A percentile compares a stretch with the other conserved stretches of the same genome.
Conservation (phyloP, 35 echinoderm and acorn worm genomes). For the Diadema setosum region DNA sequence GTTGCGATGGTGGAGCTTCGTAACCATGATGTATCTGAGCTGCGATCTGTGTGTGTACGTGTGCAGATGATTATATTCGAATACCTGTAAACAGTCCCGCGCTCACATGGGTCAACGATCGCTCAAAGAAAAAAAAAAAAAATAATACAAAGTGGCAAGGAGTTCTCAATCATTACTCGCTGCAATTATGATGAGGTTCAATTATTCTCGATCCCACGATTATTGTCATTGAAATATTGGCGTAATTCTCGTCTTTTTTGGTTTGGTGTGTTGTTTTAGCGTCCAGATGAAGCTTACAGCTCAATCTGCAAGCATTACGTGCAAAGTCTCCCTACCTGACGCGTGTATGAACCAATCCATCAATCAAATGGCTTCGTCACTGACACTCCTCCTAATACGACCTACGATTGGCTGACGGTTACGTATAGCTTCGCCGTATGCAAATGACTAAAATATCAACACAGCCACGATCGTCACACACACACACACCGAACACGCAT, state of each 20-base stretch:
- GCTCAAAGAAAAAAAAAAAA: too few relatives aligned
- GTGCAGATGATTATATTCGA: background rate
- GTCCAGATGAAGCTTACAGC: too few relatives aligned
- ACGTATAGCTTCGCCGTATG: constrained; percentile 29
- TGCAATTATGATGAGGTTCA: too few relatives aligned
- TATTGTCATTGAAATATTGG: too few relatives aligned
- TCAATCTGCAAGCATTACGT: too few relatives aligned
- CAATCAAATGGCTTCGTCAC: background rate
- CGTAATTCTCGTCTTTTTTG: too few relatives aligned
- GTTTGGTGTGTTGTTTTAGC: too few relatives aligned
- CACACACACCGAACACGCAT: background rate
- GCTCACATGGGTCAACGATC: constrained; percentile 17
- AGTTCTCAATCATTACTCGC: too few relatives aligned
- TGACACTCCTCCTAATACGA: background rate
- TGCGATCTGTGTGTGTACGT: background rate
- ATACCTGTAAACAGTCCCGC: background rate
- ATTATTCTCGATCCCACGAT: too few relatives aligned
- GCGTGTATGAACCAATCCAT: background rate
- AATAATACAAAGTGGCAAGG: too few relatives aligned
- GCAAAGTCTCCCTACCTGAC: background rate
- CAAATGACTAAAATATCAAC: constrained; percentile 42
- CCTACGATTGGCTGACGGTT: constrained; percentile 4
- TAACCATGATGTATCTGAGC: background rate
- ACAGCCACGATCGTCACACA: background rate
- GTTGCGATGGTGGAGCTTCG: background rate